A percentile compares a stretch with the other conserved stretches of the same genome.
Conservation (phyloP, 2,888 invertebrate species). For the Leucophenga maculata region DNA sequence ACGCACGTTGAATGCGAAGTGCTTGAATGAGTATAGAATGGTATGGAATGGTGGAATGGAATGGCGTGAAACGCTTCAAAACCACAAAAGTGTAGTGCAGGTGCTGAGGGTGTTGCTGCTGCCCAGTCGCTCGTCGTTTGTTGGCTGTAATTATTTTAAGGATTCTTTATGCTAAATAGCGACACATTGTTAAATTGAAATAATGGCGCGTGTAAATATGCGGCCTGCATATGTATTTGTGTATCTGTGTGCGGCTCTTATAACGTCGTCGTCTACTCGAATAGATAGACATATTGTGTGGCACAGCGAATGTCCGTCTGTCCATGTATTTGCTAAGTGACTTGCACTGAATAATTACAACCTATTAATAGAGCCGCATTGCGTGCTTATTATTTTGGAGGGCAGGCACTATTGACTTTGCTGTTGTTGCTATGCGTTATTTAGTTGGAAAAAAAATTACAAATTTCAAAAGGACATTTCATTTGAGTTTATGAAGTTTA, state of each 20-base stretch:
- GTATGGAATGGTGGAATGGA: neutral
- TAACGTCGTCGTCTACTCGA: conserved; percentile 34
- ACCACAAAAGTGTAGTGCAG: neutral
- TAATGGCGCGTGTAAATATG: conserved; percentile 31
- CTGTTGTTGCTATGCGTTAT: no score
- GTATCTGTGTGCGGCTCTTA: neutral
- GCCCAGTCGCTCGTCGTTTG: neutral
- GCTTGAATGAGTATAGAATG: neutral
- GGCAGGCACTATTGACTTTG: no score
- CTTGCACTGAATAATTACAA: conserved; percentile 64
- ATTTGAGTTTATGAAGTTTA: no score
- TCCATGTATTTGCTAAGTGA: conserved; percentile 46
- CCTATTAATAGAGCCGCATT: conserved; percentile 59
- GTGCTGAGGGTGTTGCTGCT: neutral
- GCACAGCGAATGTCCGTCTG: neutral
- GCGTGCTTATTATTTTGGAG: no score
- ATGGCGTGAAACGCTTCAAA: conserved; percentile 6
- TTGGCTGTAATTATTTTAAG: conserved; percentile 61
- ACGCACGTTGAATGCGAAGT: neutral
- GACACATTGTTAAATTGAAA: conserved; percentile 40
- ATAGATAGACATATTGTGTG: no score
- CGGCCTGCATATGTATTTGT: neutral
- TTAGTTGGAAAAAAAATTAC: no score
- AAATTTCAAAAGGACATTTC: no score
- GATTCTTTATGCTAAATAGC: conserved; percentile 63